phyloP scores from a whole-genome alignment of 2,797 vertebrate species.

The Manis crassicaudata region DNA sequence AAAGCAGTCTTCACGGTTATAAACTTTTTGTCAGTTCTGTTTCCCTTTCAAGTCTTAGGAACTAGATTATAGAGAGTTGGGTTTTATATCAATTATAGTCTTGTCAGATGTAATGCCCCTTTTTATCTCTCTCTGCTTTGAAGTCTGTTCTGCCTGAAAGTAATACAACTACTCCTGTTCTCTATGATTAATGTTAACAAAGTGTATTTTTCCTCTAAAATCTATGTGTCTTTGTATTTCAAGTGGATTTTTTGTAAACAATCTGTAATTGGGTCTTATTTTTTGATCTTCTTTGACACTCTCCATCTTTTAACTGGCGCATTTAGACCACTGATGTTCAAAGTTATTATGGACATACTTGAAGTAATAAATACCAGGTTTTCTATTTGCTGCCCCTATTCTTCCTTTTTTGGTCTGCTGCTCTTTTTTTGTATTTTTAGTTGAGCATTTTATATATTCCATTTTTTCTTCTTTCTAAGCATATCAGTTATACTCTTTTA shows the following conservation, averaged over 20 bases:
- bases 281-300: not conserved
- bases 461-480: not conserved
- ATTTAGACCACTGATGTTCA: not conserved
- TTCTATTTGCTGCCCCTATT: not conserved
- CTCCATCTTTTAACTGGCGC: not conserved
- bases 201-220: not conserved
- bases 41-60: not conserved
- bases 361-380: not conserved
- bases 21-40: not conserved
- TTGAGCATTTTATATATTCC: not conserved
- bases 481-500: not conserved
- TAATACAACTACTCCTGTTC: not conserved
- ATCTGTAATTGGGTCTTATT: not conserved
- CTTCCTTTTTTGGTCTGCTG: not conserved
- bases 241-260: not conserved
- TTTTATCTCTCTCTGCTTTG: not conserved
- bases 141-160: not conserved
- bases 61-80: not conserved
- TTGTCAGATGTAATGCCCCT: not conserved
- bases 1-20: not conserved
- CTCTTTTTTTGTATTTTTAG: not conserved
- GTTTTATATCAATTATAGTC: not conserved
- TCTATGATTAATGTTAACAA: not conserved
- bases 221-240: not conserved
- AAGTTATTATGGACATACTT: not conserved